phyloP scores from a whole-genome alignment of 1,140 invertebrate genomes.

The Leucophenga varia region DNA sequence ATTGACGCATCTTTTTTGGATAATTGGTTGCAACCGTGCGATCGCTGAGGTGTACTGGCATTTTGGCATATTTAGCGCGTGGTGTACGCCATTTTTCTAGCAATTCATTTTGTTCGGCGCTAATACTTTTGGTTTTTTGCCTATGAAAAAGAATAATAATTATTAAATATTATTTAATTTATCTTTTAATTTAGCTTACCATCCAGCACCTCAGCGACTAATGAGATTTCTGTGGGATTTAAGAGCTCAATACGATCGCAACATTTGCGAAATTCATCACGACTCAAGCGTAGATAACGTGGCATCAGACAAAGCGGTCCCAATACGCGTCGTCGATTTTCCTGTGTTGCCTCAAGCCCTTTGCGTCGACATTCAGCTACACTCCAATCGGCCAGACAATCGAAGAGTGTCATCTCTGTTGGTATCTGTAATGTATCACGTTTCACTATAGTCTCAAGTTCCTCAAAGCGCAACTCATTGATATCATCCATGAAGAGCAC shows the following conservation, averaged over 20 bases:
- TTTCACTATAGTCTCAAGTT: constrained; percentile 50
- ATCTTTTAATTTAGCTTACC: constrained; percentile 26
- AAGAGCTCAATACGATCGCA: constrained; percentile 48
- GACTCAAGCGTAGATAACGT: constrained; percentile 46
- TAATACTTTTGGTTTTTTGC: constrained; percentile 48
- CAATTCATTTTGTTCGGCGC: constrained; percentile 46
- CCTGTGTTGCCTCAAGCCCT: constrained; percentile 39
- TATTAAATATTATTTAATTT: neutral
- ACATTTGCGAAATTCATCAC: constrained; percentile 40
- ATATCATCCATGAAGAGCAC: constrained; percentile 39
- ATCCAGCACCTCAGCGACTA: constrained; percentile 43
- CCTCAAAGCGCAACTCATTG: constrained; percentile 44
- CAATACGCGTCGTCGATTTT: constrained; percentile 48
- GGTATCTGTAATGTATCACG: constrained; percentile 44
- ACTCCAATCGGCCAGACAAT: constrained; percentile 51
- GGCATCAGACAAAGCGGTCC: constrained; percentile 49
- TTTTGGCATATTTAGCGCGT: constrained; percentile 46
- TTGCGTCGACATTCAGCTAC: constrained; percentile 45
- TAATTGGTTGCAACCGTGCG: constrained; percentile 54
- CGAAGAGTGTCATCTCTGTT: constrained; percentile 45
- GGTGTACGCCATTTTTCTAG: constrained; percentile 49
- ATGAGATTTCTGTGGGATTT: constrained; percentile 35
- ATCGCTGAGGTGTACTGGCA: constrained; percentile 54
- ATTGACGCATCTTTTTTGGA: constrained; percentile 50
- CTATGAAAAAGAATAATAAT: constrained; percentile 11